These are phyloP conservation scores for Danio jaintianensis DNA, from an alignment of 2,797 vertebrate genomes.

Conservation along the genomic window DNA sequence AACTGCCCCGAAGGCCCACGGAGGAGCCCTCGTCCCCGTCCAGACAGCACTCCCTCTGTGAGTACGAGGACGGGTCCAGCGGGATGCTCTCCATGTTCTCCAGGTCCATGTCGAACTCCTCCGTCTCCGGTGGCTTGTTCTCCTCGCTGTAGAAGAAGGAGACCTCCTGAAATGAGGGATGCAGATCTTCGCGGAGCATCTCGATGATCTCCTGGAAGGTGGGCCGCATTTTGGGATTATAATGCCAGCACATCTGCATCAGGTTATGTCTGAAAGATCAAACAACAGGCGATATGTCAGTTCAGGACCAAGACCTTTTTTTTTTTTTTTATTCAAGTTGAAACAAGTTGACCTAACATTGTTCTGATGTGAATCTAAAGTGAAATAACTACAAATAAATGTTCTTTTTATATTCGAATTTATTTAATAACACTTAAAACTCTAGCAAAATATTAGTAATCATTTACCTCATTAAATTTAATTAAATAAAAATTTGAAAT, in stretches of 20 bases:
- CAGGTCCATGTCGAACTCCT: conserved; percentile 94
- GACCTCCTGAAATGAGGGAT: conserved; percentile 89
- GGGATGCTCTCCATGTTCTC: conserved; percentile 99
- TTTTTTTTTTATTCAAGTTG: neutral
- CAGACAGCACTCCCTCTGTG: conserved; percentile 84
- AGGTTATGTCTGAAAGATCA: conserved; percentile 82
- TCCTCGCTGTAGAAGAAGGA: conserved; percentile 98
- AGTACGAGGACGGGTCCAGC: conserved; percentile 90
- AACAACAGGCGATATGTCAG: neutral
- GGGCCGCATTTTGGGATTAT: conserved; percentile 97
- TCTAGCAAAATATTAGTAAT: too few species aligned
- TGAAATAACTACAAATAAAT: too few species aligned
- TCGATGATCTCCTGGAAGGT: conserved; percentile 93
- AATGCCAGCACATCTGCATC: conserved; percentile 98
- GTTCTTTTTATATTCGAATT: too few species aligned
- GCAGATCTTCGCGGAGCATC: conserved; percentile 93
- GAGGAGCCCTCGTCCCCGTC: conserved; percentile 84
- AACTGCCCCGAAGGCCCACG: conserved; percentile 86
- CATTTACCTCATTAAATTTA: too few species aligned
- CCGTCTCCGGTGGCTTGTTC: conserved; percentile 91
- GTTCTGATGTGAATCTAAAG: too few species aligned
- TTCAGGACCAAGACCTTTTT: neutral
- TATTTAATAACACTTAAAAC: too few species aligned
- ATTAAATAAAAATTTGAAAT: too few species aligned
- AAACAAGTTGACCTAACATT: too few species aligned